Base-by-base conservation (phyloP, 2,888 invertebrate genomes). In the Neoaliturus tenellus region DNA sequence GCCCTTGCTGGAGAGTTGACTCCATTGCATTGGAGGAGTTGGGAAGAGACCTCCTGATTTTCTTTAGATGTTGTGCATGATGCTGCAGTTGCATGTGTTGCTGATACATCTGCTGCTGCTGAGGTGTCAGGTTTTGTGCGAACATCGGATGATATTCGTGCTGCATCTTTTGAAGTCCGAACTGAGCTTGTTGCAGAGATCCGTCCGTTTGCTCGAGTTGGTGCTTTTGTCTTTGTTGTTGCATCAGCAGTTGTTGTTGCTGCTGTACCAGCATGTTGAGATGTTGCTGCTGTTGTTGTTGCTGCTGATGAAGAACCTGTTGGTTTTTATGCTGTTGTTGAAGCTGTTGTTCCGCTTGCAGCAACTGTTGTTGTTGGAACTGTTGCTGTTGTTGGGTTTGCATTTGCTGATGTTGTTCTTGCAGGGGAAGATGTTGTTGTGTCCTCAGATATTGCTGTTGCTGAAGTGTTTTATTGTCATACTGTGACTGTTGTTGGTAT, bases 101-200 rank as follows among this genome's bases (percentile, higher is more conserved):
- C 89, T 88, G 91, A 90, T 85, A 88, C 89, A 89, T 89, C 81
- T 89, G 88, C 83, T 92, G 92, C 84, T 92, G 92, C 87, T 94
- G 94, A 62, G 92, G 92, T 25, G 93, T 93, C 69, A 93, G 91
- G 87, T 94, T 93, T 89, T 94, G 94, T 86, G 87, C 87, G 87
- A 87, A 88, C 78, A 88, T 86, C 28, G 88, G 86, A 78, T 87
- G 87, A 44, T 86, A 87, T 81, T 91, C 92, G 88, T 93, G 93
- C 88, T 93, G 93, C 0, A 93, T 90, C 20, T 93, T 91, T 86
- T 94, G 94, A 86, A 86, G 85, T 20, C 86, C 81, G 55, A 81
- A 83, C 78, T 85, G 85, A 39, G 71, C 23, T 86, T 92, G 92
- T 35, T 93, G 92, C 6, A 78, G 44, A n/a, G 55, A 17, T 5